A percentile compares a stretch with the other conserved stretches of the same genome.
phyloP scores from a whole-genome alignment of 2,113 vertebrate species.

The Thermophis baileyi region DNA sequence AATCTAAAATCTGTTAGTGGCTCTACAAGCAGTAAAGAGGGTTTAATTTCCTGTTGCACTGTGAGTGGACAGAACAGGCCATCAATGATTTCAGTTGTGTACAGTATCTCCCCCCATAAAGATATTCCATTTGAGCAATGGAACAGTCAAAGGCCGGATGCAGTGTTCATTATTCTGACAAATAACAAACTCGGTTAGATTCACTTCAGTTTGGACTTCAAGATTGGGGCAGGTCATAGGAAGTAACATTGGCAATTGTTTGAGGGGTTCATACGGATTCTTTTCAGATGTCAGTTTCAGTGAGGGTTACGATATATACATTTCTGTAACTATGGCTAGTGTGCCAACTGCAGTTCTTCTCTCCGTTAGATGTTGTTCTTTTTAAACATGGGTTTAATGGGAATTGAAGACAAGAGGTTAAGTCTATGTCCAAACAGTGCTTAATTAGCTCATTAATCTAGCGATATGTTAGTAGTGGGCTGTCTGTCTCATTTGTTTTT shows the following conservation, averaged over 20 bases:
- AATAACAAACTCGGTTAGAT: background rate
- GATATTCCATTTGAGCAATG: background rate
- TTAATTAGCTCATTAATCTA: background rate
- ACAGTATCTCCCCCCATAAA: background rate
- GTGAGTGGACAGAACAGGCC: background rate
- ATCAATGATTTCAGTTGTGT: background rate
- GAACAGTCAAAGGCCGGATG: background rate
- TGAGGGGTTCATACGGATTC: background rate
- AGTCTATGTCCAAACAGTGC: no score
- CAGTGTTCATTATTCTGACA: background rate
- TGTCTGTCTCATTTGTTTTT: background rate
- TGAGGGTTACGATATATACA: background rate
- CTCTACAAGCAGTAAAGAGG: background rate
- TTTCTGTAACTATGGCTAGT: background rate
- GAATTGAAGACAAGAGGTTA: no score
- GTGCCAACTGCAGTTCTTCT: no score
- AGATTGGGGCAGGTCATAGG: background rate
- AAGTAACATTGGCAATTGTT: background rate
- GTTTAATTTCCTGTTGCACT: background rate
- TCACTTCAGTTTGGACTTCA: background rate
- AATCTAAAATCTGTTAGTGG: background rate
- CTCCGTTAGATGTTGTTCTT: no score
- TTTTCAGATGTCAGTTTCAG: background rate
- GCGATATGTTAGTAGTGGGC: background rate
- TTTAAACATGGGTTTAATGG: no score